Evolutionary conservation across 92 coral and sea anemone species (phyloP), one percentile per base, ranked within the genome.

Genomic region (Epizoanthus fatuus): DNA sequence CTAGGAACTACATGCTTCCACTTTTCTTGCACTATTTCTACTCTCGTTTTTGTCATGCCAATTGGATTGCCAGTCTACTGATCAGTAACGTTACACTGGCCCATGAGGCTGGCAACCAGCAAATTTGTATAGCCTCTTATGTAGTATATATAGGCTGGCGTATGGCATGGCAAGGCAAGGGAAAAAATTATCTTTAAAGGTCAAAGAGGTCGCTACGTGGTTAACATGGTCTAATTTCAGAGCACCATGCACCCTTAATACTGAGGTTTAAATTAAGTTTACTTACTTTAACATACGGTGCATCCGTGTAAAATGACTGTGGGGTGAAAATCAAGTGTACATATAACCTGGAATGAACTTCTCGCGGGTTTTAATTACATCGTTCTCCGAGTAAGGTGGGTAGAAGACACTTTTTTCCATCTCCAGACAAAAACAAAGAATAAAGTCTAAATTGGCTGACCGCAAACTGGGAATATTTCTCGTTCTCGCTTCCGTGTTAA

Each of bases 181-280:
- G 52, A 8, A 49, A 12, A 12, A 49, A 49, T 20, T 7, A 45
- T 16, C 63, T 55, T 8, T 16, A 35, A 55, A 74, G 80, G 80
- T 74, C 80, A 74, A 55, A 54, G 42, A 39, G 79, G 80, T 74
- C 63, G 17, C 3, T 29, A 12, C 14, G n/a, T 22, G 49, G 37
- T 54, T 13, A 35, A 13, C 39, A 7, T 2, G 29, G 8, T 55
- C 49, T 11, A 55, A 55, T 54, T 32, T 52, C 5, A 17, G 37
- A 25, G 60, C 49, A 51, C 4, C n/a, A 9, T 22, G 9, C 79
- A 35, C 47, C 56, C 14, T 62, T 62, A 12, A 62, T 9, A 29
- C 11, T 59, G 19, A 59, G 65, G 29, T 59, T 59, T 59, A 63
- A 63, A 25, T 4, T 7, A 4, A 63, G n/a, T 19, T 12, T 62